Evolutionary conservation across 2,113 vertebrate genomes (phyloP).

Genomic region (Microtus ochrogaster): DNA sequence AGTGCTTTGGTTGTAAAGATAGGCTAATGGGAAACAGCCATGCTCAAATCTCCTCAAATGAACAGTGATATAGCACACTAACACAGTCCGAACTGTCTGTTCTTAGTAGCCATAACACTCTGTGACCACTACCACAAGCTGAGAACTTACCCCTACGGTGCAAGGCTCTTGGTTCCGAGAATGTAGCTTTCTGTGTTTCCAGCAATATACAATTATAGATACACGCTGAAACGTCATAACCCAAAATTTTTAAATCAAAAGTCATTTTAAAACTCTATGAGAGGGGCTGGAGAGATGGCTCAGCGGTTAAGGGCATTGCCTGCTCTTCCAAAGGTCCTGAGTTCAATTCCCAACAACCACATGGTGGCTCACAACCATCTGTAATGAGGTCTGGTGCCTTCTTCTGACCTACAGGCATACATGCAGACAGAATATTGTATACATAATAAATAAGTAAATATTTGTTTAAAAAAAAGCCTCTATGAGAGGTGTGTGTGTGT

Average conservation of each 20-base stretch:
- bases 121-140: neutral
- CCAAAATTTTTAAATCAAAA: neutral
- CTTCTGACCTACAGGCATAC: too few species aligned
- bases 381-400: too few species aligned
- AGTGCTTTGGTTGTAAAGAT: constrained; percentile 36
- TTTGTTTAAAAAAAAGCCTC: too few species aligned
- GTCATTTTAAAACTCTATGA: neutral
- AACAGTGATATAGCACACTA: neutral
- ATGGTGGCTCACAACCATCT: too few species aligned
- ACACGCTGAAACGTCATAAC: neutral
- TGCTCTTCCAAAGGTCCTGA: too few species aligned
- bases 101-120: neutral
- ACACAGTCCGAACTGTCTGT: neutral
- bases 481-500: neutral
- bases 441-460: too few species aligned
- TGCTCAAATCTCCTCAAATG: neutral
- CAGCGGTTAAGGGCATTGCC: too few species aligned
- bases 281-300: neutral
- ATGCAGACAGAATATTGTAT: too few species aligned
- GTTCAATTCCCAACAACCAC: too few species aligned
- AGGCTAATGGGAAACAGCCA: neutral
- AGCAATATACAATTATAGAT: neutral
- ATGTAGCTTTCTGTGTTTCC: neutral
- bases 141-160: neutral
- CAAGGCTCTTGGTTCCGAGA: neutral